Evolutionary conservation across 1,140 invertebrate genomes (phyloP), one percentile per base, ranked within the genome.

Genomic region (Drosophila serrata): DNA sequence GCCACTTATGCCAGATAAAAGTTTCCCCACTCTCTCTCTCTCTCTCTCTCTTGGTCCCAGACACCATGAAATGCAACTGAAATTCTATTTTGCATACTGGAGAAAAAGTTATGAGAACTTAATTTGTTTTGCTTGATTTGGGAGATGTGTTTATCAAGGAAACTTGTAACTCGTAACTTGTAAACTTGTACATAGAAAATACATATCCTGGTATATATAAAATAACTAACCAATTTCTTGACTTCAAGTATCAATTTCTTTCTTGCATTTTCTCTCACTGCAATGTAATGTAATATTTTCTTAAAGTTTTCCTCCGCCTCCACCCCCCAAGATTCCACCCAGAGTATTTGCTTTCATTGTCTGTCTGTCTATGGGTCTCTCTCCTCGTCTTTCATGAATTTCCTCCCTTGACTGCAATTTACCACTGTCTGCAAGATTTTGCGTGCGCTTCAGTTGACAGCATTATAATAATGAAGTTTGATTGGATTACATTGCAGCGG

Each of bases 401-500:
- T 13, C 45, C 37, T 19, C 27, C 12, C 46, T 35, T 22, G 37
- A 40, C 11, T 42, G 51, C 37, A 24, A 35, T 35, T 31, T 48
- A 46, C 24, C 37, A 24, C 12, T 53, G 56, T 37, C 40, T 65
- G 61, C 59, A 61, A 84, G 75, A 78, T 78, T 78, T 87, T 82
- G 84, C 85, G 56, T 87, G 45, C 73, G 84, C 72, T 72, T 90
- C 80, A 87, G 84, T 80, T 87, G 84, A 88, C 56, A 72, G 85
- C 84, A 90, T 87, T 87, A 87, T 87, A 90, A 87, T 87, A 84
- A 87, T 87, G 85, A 78, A 87, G 84, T 87, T 87, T 87, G 84
- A 87, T 87, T 87, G 84, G 84, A 88, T 87, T 87, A 87, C 85
- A 87, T 88, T 82, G 82, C 84, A 87, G 58, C 80, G 84, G 67